Evolutionary conservation across 2,797 vertebrate species (phyloP).

Genomic region (Sphaeramia orbicularis): DNA sequence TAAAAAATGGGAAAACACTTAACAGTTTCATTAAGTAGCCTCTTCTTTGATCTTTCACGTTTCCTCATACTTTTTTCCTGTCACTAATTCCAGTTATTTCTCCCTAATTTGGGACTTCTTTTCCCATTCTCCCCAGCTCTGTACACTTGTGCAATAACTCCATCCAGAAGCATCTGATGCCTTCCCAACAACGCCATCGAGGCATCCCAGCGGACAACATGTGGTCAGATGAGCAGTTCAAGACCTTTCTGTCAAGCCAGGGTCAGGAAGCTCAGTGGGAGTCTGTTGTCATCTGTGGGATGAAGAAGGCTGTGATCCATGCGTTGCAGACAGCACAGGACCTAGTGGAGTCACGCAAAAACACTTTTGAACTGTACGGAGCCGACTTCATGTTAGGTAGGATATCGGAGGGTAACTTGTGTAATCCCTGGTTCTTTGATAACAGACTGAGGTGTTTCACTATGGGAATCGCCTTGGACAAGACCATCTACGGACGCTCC

Average conservation of each 20-base stretch:
- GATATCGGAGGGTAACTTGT: slow-evolving; percentile 3
- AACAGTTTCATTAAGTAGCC: too few species aligned
- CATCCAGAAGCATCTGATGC: slow-evolving; percentile 88
- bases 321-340: slow-evolving; percentile 88
- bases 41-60: background rate
- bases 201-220: slow-evolving; percentile 88
- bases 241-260: slow-evolving; percentile 80
- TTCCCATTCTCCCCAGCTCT: slow-evolving; percentile 75
- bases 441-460: slow-evolving; percentile 20
- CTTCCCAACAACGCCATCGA: slow-evolving; percentile 75
- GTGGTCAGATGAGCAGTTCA: slow-evolving; percentile 91
- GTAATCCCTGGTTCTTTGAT: slow-evolving; percentile 6
- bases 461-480: background rate
- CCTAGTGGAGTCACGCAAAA: slow-evolving; percentile 86
- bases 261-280: slow-evolving; percentile 84
- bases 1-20: background rate
- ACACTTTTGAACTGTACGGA: slow-evolving; percentile 93
- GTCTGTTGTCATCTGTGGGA: slow-evolving; percentile 86
- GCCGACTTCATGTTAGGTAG: slow-evolving; percentile 91
- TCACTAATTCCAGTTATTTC: background rate
- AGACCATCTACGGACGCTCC: background rate
- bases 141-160: slow-evolving; percentile 95
- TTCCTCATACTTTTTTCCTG: background rate
- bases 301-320: slow-evolving; percentile 89
- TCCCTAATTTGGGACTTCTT: background rate